Conservation (phyloP, 2,797 vertebrate species). For the Hippocampus kuda region DNA sequence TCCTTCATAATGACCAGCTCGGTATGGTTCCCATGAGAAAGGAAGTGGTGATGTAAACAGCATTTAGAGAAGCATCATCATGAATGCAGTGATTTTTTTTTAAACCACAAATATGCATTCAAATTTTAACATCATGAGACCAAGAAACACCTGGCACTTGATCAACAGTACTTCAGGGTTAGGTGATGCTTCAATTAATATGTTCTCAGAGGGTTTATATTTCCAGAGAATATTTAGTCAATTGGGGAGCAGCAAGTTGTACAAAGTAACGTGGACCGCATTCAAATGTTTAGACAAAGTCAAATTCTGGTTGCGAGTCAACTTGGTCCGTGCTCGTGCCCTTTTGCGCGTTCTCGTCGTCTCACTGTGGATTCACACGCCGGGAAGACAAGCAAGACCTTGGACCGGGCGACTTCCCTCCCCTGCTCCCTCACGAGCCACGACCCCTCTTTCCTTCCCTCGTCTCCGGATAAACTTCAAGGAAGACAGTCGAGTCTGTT, state of each 20-base stretch:
- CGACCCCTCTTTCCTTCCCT: not conserved
- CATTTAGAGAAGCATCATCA: conserved; percentile 19
- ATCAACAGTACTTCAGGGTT: not conserved
- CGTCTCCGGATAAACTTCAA: not conserved
- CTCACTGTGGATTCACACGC: too few relatives aligned
- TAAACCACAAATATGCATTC: not conserved
- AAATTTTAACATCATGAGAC: not conserved
- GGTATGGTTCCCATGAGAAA: conserved; percentile 55
- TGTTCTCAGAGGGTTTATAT: not conserved
- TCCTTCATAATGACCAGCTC: conserved; percentile 31
- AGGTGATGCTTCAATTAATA: too few relatives aligned
- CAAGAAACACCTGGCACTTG: not conserved
- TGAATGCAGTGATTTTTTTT: not conserved
- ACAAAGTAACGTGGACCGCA: too few relatives aligned
- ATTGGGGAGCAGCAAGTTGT: too few relatives aligned
- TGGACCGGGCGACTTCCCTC: not conserved
- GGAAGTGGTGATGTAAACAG: conserved; percentile 55
- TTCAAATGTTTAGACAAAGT: not conserved
- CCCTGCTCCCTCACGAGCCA: not conserved
- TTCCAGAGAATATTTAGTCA: not conserved
- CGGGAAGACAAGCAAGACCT: not conserved
- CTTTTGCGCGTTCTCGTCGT: not conserved
- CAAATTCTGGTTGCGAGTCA: not conserved
- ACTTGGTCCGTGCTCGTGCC: not conserved
- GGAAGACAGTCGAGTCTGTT: not conserved